These are phyloP conservation scores for Prunella fulvescens DNA, from an alignment of 2,113 vertebrate genomes.

Conservation along the genomic window DNA sequence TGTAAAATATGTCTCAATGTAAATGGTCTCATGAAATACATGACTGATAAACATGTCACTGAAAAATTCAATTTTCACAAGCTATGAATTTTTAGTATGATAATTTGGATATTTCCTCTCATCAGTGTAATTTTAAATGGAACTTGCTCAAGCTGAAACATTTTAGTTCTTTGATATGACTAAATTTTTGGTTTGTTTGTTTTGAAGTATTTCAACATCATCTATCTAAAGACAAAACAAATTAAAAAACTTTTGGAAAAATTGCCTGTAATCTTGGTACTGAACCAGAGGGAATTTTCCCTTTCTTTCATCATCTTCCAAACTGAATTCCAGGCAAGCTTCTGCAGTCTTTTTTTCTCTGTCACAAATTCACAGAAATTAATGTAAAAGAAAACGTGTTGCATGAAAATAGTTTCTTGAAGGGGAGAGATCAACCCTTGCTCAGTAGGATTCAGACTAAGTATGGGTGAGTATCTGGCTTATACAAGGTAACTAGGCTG, in stretches of 20 bases:
- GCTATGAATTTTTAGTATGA: not conserved
- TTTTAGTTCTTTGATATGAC: not conserved
- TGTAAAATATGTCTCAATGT: not conserved
- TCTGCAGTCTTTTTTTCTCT: not conserved
- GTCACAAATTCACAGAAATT: not conserved
- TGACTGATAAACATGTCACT: not conserved
- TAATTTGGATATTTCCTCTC: not conserved
- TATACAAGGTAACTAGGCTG: not conserved
- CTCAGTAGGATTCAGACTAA: not conserved
- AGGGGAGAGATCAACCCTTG: not conserved
- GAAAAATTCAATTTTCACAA: not conserved
- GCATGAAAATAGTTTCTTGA: not conserved
- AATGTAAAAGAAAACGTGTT: not conserved
- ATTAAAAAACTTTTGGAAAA: not conserved
- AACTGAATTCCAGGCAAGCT: slow-evolving; percentile 8
- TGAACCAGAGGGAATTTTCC: not conserved
- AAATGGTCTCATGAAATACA: not conserved
- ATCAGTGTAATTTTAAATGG: not conserved
- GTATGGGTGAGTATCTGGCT: not conserved
- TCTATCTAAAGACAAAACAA: not conserved
- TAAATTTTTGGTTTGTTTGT: not conserved
- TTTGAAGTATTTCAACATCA: not conserved
- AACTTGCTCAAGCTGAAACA: not conserved
- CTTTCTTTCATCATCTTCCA: slow-evolving; percentile 15
- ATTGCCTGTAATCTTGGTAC: not conserved